A percentile compares a stretch with the other conserved stretches of the same genome.
Conservation (phyloP, 2,113 vertebrate species). For the Tonatia bakeri region DNA sequence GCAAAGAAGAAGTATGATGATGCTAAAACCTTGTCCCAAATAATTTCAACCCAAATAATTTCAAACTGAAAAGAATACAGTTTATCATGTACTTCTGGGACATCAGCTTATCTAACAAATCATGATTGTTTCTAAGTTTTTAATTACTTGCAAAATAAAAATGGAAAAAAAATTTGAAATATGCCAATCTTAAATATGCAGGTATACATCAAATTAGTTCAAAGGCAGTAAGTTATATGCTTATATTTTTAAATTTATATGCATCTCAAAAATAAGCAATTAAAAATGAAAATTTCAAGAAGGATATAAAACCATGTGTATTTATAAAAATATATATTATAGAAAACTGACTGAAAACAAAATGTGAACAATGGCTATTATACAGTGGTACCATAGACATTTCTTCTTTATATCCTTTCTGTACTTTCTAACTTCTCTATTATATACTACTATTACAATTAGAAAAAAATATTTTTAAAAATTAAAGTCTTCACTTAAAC, state of each 20-base stretch:
- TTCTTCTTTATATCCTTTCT: not conserved
- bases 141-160: conserved; percentile 37
- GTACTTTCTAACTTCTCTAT: conserved; percentile 28
- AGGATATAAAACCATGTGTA: not conserved
- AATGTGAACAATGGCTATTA: conserved; percentile 3
- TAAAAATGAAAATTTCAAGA: conserved; percentile 37
- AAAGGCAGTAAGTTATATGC: not conserved
- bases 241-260: conserved; percentile 15
- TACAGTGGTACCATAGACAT: not conserved
- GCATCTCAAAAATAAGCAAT: conserved; percentile 19
- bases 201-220: not conserved
- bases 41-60: conserved; percentile 28
- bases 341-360: conserved; percentile 13
- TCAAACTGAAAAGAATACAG: not conserved
- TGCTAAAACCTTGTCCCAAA: not conserved
- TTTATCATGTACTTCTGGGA: not conserved
- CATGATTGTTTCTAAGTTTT: not conserved
- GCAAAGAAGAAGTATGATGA: not conserved
- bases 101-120: conserved; percentile 19
- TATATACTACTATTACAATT: not conserved
- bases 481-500: not conserved
- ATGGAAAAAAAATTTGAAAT: not conserved
- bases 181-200: not conserved
- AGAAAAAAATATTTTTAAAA: conserved; percentile 31
- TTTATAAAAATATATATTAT: not conserved